Percentiles rank a stretch among this genome's conserved stretches.
Evolutionary conservation across 2,888 invertebrate species (phyloP).

Genomic region (Drosophila imparisetae): DNA sequence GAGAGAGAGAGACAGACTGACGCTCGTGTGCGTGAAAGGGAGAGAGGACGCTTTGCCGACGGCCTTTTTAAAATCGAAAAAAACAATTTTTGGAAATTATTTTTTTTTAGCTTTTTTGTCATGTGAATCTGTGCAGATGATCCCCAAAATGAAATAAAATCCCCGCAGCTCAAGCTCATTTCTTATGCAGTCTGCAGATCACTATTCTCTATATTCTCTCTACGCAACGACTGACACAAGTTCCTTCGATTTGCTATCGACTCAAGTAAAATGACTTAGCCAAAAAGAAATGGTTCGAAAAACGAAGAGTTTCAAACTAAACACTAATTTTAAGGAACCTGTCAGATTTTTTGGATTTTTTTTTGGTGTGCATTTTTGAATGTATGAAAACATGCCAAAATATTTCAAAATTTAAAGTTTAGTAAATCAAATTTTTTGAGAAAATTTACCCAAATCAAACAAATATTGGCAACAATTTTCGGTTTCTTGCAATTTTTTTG

Average conservation of each 20-base stretch:
- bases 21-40: neutral
- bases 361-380: neutral
- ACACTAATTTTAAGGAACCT: neutral
- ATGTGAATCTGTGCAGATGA: slow-evolving; percentile 10
- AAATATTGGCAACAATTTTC: neutral
- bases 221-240: neutral
- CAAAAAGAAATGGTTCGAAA: neutral
- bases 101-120: neutral
- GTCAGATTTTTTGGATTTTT: too few relatives aligned
- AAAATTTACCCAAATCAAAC: neutral
- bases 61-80: slow-evolving; percentile 16
- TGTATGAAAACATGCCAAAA: too few relatives aligned
- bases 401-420: neutral
- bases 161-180: too few relatives aligned
- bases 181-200: neutral
- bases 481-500: accelerated
- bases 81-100: neutral
- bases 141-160: neutral
- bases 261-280: neutral
- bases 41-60: slow-evolving; percentile 21
- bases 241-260: neutral
- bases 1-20: neutral
- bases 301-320: neutral
- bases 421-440: neutral
- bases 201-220: neutral